Base-by-base conservation (phyloP, 2,888 invertebrate genomes). In the Scaptomyza cyrtandrae region DNA sequence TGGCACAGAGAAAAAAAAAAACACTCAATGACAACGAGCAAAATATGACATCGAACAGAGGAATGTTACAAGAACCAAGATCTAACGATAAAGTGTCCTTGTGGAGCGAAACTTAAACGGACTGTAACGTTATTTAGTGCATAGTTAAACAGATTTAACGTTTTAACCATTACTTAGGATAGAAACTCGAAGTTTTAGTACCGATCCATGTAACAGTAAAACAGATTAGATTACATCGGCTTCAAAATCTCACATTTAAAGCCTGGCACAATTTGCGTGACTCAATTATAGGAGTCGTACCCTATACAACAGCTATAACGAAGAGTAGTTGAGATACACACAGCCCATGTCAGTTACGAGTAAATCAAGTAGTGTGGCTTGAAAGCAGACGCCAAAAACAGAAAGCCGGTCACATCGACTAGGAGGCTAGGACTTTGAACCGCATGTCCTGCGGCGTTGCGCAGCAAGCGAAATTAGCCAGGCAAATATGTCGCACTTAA, bases 401-500 rank as follows among this genome's bases (percentile, higher is more conserved):
- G 44, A 24, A 14, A 24, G 59, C 31, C 54, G 29, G 53, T 46
- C 80, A 48, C 58, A 57, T 48, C 39, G 35, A 58, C 19, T 19
- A 19, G 43, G 7, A n/a, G 6, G 48, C 64, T 27, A 55, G 82
- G 67, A 82, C 72, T 82, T 69, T 76, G 72, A 81, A 70, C 74
- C 80, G 73, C 71, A 75, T 63, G 82, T 87, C 89, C 85, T 71
- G 78, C 72, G 62, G 50, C 62, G 24, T 24, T 24, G 58, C 57
- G 11, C 55, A 31, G 66, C 43, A 67, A 69, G 70, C 68, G 70
- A 80, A 86, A 86, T 89, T 88, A 86, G 88, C 75, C 89, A 71
- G 83, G 80, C 83, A 85, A 88, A 88, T 86, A 82, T 89, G 86
- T 83, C 80, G 86, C 88, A 86, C 88, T 89, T 88, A 87, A 77